Conservation (phyloP, 2,797 vertebrate genomes). For the Delichon dasypus region DNA sequence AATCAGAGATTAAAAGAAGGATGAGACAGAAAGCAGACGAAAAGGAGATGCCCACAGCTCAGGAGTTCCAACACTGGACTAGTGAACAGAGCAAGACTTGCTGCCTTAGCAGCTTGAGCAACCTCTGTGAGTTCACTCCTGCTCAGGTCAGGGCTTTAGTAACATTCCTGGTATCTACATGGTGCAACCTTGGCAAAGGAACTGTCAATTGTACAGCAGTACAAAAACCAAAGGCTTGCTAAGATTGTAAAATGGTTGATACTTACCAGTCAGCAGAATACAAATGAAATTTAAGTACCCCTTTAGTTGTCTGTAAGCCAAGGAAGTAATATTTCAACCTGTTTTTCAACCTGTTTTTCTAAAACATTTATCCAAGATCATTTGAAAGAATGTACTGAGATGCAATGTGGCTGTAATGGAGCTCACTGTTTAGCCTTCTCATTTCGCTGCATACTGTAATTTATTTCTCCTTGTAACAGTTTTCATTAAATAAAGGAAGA, state of each 20-base stretch:
- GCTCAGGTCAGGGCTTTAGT: neutral
- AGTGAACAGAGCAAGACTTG: neutral
- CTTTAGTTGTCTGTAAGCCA: neutral
- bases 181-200: neutral
- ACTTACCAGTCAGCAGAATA: neutral
- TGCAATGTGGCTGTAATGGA: neutral
- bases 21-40: neutral
- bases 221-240: neutral
- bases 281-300: neutral
- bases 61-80: neutral
- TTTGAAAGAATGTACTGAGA: neutral
- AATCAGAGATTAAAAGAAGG: neutral
- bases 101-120: neutral
- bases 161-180: neutral
- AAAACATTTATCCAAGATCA: neutral
- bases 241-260: neutral
- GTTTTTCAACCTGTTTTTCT: neutral
- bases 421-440: neutral
- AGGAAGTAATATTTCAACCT: neutral
- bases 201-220: accelerated
- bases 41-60: neutral
- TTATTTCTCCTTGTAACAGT: neutral
- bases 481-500: neutral
- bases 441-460: neutral
- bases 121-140: neutral